A percentile compares a stretch with the other conserved stretches of the same genome.
Conservation (phyloP, 1,140 invertebrate genomes). For the Drosophila sp. region DNA sequence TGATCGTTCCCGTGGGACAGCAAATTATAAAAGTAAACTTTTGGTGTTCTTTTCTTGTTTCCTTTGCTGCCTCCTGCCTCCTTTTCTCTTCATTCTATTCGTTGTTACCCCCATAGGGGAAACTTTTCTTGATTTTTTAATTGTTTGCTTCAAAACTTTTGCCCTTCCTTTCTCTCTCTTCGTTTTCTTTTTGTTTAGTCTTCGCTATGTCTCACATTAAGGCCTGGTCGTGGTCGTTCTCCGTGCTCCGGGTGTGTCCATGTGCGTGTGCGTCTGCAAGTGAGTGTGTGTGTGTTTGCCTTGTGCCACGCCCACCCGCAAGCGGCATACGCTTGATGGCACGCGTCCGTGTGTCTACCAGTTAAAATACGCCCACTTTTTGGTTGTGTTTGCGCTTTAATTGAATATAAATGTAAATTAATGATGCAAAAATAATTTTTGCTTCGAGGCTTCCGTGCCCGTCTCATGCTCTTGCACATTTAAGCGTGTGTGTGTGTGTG, state of each 20-base stretch:
- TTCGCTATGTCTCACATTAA: not conserved
- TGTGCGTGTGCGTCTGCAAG: not conserved
- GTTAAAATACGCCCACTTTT: slow-evolving; percentile 32
- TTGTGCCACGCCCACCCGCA: slow-evolving; percentile 44
- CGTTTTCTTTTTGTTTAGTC: not conserved
- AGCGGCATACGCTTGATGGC: slow-evolving; percentile 49
- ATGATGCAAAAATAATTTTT: slow-evolving; percentile 82
- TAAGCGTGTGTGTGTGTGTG: slow-evolving; percentile 21
- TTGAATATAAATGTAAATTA: slow-evolving; percentile 82
- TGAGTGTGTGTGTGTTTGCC: slow-evolving; percentile 19
- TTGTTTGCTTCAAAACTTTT: slow-evolving; percentile 48
- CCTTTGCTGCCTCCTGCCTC: not conserved
- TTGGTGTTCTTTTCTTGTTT: not conserved
- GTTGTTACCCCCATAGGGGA: not conserved
- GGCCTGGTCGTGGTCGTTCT: slow-evolving; percentile 1
- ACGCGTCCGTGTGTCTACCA: slow-evolving; percentile 11
- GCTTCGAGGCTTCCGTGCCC: slow-evolving; percentile 65
- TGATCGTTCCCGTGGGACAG: slow-evolving; percentile 2
- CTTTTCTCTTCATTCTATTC: not conserved
- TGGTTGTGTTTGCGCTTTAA: slow-evolving; percentile 75
- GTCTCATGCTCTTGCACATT: slow-evolving; percentile 28
- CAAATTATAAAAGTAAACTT: not conserved
- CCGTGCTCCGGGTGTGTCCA: not conserved
- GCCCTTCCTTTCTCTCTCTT: slow-evolving; percentile 8
- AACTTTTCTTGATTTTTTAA: slow-evolving; percentile 31